phyloP scores from a whole-genome alignment of 2,113 vertebrate genomes.

The Siniperca chuatsi region DNA sequence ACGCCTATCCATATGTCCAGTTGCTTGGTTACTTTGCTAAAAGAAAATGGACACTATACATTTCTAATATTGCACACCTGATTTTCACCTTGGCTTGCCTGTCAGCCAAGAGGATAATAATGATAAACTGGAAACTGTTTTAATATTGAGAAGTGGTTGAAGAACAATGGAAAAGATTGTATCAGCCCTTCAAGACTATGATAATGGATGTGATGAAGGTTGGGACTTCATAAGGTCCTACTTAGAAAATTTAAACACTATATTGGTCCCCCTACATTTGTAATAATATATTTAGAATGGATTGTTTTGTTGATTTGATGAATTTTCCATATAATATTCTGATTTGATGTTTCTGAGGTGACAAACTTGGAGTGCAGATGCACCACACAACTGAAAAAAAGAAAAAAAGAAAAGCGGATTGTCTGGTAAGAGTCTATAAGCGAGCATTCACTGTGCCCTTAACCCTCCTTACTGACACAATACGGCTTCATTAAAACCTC shows the following conservation, averaged over 20 bases:
- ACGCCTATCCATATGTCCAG: too few species aligned
- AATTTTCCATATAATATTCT: neutral
- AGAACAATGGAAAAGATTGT: too few species aligned
- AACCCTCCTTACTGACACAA: slow-evolving; percentile 22
- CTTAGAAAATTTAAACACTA: neutral
- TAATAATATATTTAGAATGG: neutral
- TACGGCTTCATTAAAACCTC: slow-evolving; percentile 14
- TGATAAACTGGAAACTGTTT: too few species aligned
- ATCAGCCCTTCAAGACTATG: too few species aligned
- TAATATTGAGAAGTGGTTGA: too few species aligned
- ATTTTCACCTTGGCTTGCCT: too few species aligned
- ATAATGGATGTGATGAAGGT: neutral
- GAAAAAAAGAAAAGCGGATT: neutral
- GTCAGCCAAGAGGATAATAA: too few species aligned
- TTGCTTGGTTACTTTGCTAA: too few species aligned
- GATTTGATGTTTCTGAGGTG: neutral
- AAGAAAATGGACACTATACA: too few species aligned
- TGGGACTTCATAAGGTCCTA: neutral
- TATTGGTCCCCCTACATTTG: neutral
- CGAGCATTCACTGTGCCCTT: slow-evolving; percentile 3
- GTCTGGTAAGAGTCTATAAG: slow-evolving; percentile 2
- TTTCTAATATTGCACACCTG: too few species aligned
- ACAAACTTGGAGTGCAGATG: neutral
- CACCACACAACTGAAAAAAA: neutral
- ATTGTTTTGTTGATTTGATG: neutral